These are phyloP conservation scores for Alcedo atthis DNA, from an alignment of 2,797 vertebrate species.

Conservation along the genomic window DNA sequence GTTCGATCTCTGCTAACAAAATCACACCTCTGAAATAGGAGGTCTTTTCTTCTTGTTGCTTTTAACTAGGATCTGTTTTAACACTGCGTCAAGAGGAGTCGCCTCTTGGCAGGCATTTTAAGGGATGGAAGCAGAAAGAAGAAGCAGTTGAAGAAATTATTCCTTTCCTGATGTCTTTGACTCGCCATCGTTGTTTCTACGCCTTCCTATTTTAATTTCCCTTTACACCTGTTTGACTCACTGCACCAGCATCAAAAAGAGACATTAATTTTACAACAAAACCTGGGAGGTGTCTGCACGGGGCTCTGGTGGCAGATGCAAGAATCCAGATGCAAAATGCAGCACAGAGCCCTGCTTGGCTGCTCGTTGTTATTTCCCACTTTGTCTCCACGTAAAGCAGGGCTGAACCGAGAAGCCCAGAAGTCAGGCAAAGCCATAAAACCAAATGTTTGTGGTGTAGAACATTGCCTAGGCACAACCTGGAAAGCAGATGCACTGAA, in stretches of 20 bases:
- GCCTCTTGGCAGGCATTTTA: neutral
- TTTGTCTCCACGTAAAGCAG: constrained; percentile 5
- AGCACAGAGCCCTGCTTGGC: neutral
- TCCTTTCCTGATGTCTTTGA: neutral
- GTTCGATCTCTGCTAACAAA: neutral
- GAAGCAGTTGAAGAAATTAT: neutral
- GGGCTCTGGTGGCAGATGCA: constrained; percentile 28
- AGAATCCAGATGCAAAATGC: neutral
- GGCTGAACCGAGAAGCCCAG: constrained; percentile 40
- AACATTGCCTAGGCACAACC: constrained; percentile 56
- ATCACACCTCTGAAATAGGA: neutral
- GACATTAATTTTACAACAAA: neutral
- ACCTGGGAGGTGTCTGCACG: neutral
- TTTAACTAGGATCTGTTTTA: neutral
- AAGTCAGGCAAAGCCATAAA: constrained; percentile 62
- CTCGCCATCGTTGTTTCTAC: neutral
- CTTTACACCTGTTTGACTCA: constrained; percentile 27
- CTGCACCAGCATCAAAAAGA: constrained; percentile 31
- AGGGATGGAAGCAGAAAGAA: neutral
- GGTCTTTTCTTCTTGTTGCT: neutral
- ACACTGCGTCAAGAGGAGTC: neutral
- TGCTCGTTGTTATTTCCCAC: constrained; percentile 38
- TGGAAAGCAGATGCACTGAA: constrained; percentile 72
- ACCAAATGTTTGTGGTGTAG: constrained; percentile 42
- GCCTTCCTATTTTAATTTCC: neutral